Evolutionary conservation across 2,888 invertebrate species (phyloP).

Genomic region (Leucophora obtusa): DNA sequence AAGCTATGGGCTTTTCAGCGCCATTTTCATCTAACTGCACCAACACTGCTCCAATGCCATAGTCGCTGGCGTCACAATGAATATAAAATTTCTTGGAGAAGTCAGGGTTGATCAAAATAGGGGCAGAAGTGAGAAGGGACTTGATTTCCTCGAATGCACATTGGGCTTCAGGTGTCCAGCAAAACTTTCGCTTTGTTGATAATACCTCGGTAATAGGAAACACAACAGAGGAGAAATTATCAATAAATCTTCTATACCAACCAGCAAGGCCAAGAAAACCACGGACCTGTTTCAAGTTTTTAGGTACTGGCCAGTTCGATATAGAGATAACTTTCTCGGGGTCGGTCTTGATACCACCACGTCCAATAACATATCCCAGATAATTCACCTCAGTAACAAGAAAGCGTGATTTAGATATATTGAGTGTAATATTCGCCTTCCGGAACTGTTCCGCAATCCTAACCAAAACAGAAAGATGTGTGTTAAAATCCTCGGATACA

Average conservation of each 20-base stretch:
- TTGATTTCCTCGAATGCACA: slow-evolving; percentile 48
- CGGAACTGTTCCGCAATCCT: slow-evolving; percentile 30
- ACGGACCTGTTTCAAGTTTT: slow-evolving; percentile 34
- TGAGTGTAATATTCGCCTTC: slow-evolving; percentile 41
- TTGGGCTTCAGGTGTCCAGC: slow-evolving; percentile 39
- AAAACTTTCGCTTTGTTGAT: slow-evolving; percentile 40
- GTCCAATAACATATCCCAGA: slow-evolving; percentile 55
- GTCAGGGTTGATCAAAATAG: slow-evolving; percentile 41
- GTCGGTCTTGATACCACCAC: slow-evolving; percentile 37
- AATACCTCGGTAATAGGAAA: slow-evolving; percentile 34
- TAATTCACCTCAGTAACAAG: slow-evolving; percentile 53
- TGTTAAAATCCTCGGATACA: slow-evolving; percentile 44
- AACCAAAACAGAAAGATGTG: slow-evolving; percentile 23
- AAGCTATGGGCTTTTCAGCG: slow-evolving; percentile 54
- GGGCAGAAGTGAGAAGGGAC: slow-evolving; percentile 7
- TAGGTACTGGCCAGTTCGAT: slow-evolving; percentile 13
- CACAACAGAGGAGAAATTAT: slow-evolving; percentile 48
- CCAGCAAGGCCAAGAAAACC: slow-evolving; percentile 63
- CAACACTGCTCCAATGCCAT: slow-evolving; percentile 29
- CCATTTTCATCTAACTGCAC: slow-evolving; percentile 52
- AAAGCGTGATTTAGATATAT: slow-evolving; percentile 38
- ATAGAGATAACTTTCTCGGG: slow-evolving; percentile 26
- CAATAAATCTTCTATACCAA: slow-evolving; percentile 64
- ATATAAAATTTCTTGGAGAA: slow-evolving; percentile 43
- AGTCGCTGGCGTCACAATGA: slow-evolving; percentile 59